Evolutionary conservation across 2,888 invertebrate genomes (phyloP), one percentile per base, ranked within the genome.

Genomic region (Cataglyphis altisquamis): DNA sequence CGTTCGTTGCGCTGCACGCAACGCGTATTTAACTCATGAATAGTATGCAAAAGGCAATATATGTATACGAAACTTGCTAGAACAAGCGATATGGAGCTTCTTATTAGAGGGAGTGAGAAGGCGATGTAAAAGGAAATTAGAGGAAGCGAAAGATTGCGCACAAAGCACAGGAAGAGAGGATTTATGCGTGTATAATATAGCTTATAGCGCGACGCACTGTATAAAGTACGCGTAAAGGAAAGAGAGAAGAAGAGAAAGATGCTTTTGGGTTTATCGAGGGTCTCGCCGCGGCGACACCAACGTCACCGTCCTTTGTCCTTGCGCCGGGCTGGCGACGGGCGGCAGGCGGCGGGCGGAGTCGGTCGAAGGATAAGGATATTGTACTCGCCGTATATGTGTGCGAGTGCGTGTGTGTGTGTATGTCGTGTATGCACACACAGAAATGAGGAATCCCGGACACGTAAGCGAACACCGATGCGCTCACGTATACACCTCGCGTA

Each of bases 231-330:
- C 29, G 60, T 18, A 8, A 60, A 21, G 62, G 1, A 52, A 29
- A 63, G 29, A 77, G 32, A 18, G 15, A 29, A 3, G 21, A 25
- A n/a, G 8, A 52, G 6, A 45, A 9, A 21, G 6, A 32, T 32
- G 5, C 8, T 2, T 18, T 29, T 29, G 15, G 25, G 25, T 25
- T 1, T 36, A 10, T 6, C 39, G 73, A 25, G 36, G 25, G 0
- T 18, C 57, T 15, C 6, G 21, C 15, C 32, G 8, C 15, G 55
- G 0, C 39, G 57, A 21, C 25, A 10, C 39, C 18, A 10, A 18
- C 15, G 63, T 21, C 41, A 25, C 39, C 39, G 77, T 67, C 60
- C 41, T 70, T 78, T 70, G 72, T 78, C 57, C 70, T n/a, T 12
- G 32, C 75, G 1, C 64, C 12, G 45, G 18, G 12, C 57, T 41